phyloP scores from a whole-genome alignment of 1,140 invertebrate genomes.

The Epicauta chinensis region DNA sequence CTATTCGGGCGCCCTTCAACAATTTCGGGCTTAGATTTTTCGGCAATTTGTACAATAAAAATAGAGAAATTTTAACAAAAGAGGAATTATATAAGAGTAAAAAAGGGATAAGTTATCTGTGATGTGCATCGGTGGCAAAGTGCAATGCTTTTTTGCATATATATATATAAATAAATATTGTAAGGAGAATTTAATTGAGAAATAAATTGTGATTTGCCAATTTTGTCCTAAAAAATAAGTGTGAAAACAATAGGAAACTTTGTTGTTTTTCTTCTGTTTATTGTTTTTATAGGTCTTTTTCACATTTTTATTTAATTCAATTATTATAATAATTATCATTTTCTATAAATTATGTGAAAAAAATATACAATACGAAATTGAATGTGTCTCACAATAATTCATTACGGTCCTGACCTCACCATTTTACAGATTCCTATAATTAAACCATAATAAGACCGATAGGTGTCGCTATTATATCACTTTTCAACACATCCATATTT shows the following conservation, averaged over 20 bases:
- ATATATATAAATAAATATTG: too few relatives aligned
- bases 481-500: too few relatives aligned
- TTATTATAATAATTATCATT: neutral
- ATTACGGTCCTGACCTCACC: too few relatives aligned
- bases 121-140: constrained; percentile 39
- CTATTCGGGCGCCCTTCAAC: too few relatives aligned
- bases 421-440: too few relatives aligned
- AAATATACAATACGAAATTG: constrained; percentile 1
- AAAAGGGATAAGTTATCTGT: constrained; percentile 34
- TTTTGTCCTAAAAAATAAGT: constrained; percentile 30
- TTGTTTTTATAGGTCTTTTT: constrained; percentile 24
- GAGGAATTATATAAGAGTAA: neutral
- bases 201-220: constrained; percentile 39
- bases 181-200: constrained; percentile 6
- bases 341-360: constrained; percentile 34
- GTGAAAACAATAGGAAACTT: constrained; percentile 13
- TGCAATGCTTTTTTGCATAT: constrained; percentile 39
- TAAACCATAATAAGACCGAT: too few relatives aligned
- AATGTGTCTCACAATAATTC: too few relatives aligned
- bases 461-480: too few relatives aligned
- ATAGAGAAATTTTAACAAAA: neutral
- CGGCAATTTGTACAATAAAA: constrained; percentile 18
- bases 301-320: constrained; percentile 37
- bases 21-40: constrained; percentile 13
- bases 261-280: constrained; percentile 23